Evolutionary conservation across 2,797 vertebrate species (phyloP).

Genomic region (Arrhamphus sclerolepis): DNA sequence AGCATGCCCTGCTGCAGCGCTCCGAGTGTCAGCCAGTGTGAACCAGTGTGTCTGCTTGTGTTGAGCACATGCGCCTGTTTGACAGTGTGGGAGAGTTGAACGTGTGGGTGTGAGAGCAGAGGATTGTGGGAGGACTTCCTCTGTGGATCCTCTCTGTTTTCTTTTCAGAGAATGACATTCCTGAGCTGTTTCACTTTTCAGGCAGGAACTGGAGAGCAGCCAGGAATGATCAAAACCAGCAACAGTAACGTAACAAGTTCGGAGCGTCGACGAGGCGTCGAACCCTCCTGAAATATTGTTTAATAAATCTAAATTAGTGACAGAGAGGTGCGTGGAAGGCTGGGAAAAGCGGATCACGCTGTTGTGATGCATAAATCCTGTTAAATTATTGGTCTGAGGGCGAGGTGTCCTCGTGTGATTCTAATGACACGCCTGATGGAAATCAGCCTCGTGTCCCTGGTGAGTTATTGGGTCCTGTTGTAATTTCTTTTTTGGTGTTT

Average conservation of each 20-base stretch:
- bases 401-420: constrained; percentile 5
- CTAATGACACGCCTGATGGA: constrained; percentile 6
- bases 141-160: constrained; percentile 98
- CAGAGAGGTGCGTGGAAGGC: constrained; percentile 38
- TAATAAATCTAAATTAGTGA: constrained; percentile 92
- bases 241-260: constrained; percentile 90
- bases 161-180: constrained; percentile 99
- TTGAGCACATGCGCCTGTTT: constrained; percentile 30
- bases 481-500: constrained; percentile 4
- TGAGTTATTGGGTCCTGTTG: not conserved
- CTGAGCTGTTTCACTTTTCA: constrained; percentile 97
- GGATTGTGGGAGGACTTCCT: constrained; percentile 97
- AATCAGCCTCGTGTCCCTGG: constrained; percentile 12
- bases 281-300: constrained; percentile 92
- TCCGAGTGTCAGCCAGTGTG: constrained; percentile 37
- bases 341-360: constrained; percentile 44
- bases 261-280: constrained; percentile 90
- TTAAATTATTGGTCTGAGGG: constrained; percentile 10
- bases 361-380: constrained; percentile 21
- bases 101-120: constrained; percentile 80
- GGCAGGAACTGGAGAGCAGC: constrained; percentile 94
- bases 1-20: constrained; percentile 66
- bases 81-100: constrained; percentile 62
- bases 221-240: constrained; percentile 96
- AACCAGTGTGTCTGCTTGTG: constrained; percentile 69